These are phyloP conservation scores for Romanogobio albipinnatus DNA, from an alignment of 2,113 vertebrate species.

Conservation along the genomic window DNA sequence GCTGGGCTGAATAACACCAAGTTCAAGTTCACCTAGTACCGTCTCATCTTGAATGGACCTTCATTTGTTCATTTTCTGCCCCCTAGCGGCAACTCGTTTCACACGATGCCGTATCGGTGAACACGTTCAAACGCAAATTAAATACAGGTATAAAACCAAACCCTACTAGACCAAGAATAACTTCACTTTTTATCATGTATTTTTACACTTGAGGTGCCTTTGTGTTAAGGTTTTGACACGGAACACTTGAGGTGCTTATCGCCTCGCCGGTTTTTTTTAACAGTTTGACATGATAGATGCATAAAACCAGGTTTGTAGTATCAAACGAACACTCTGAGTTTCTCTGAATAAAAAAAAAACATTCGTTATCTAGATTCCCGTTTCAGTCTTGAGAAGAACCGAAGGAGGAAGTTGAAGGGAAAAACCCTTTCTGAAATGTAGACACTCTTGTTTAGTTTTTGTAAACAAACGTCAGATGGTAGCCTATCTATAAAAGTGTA, in stretches of 20 bases:
- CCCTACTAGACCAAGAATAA: neutral
- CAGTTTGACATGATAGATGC: neutral
- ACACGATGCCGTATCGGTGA: neutral
- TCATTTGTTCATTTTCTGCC: slow-evolving; percentile 79
- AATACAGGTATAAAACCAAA: neutral
- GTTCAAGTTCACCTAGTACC: slow-evolving; percentile 81
- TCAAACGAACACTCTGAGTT: neutral
- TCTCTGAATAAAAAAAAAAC: neutral
- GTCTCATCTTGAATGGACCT: slow-evolving; percentile 65
- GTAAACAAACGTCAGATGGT: neutral
- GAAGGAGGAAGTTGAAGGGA: neutral
- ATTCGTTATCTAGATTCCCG: neutral
- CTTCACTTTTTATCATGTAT: neutral
- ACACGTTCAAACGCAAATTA: neutral
- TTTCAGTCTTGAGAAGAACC: neutral
- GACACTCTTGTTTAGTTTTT: neutral
- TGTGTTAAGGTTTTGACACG: neutral
- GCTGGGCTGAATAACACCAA: slow-evolving; percentile 70
- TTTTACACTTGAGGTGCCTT: no score
- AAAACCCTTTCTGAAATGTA: neutral
- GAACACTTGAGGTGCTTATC: neutral
- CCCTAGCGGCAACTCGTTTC: slow-evolving; percentile 77
- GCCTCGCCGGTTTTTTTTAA: neutral
- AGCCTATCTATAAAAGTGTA: no score
- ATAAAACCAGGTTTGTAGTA: neutral